phyloP scores from a whole-genome alignment of 2,888 invertebrate genomes.

The Ophion obscuratus region DNA sequence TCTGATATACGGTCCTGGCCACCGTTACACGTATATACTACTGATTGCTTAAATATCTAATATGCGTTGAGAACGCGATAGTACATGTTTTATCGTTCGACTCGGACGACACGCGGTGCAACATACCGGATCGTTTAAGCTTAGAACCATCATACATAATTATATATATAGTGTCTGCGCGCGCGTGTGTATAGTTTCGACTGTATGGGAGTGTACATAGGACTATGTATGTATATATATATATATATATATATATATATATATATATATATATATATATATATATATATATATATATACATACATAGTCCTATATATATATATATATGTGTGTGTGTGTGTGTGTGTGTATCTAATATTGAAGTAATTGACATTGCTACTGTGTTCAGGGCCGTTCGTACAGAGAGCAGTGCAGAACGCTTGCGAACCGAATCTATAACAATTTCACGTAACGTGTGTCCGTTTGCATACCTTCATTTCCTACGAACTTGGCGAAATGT shows the following conservation, averaged over 20 bases:
- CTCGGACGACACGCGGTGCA: constrained; percentile 55
- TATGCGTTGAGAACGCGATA: constrained; percentile 54
- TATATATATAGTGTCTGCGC: neutral
- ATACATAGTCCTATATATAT: neutral
- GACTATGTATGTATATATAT: neutral
- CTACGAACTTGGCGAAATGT: neutral
- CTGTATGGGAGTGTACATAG: neutral
- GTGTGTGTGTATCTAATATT: constrained; percentile 58
- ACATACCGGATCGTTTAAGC: constrained; percentile 53
- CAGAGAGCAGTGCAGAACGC: constrained; percentile 50
- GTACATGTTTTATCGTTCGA: constrained; percentile 44
- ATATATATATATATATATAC: neutral
- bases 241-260: constrained; percentile 36
- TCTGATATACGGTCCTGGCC: constrained; percentile 32
- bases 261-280: neutral
- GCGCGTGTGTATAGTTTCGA: neutral
- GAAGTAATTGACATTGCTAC: constrained; percentile 80
- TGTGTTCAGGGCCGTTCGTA: constrained; percentile 75
- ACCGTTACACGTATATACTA: constrained; percentile 38
- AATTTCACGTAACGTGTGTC: constrained; percentile 15
- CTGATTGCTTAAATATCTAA: constrained; percentile 72
- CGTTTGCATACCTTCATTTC: neutral
- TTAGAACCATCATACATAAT: constrained; percentile 37
- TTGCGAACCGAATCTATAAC: constrained; percentile 44
- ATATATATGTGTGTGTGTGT: constrained; percentile 17